Conservation (phyloP, 2,113 vertebrate genomes). For the Hippopotamus amphibius region DNA sequence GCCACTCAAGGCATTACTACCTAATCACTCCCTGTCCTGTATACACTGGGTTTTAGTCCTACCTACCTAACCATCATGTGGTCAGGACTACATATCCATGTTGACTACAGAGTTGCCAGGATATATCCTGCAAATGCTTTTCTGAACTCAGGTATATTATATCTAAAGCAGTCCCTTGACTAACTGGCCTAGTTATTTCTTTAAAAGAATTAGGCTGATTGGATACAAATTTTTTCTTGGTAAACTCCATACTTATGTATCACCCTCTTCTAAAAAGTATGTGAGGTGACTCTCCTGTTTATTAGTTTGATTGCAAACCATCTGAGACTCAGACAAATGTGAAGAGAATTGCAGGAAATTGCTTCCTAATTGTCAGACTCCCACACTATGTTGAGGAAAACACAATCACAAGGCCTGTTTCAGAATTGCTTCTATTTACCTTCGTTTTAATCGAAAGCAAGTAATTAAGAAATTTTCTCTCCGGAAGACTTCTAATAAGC, state of each 20-base stretch:
- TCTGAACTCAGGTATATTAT: neutral
- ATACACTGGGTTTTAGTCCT: neutral
- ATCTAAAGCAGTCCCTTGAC: neutral
- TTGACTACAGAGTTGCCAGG: neutral
- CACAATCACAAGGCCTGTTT: constrained; percentile 41
- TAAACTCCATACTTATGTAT: neutral
- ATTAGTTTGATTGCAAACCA: constrained; percentile 30
- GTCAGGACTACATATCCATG: neutral
- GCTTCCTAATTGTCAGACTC: constrained; percentile 35
- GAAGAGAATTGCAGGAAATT: constrained; percentile 33
- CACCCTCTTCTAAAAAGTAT: constrained; percentile 19
- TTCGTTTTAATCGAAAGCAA: constrained; percentile 71
- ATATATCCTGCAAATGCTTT: neutral
- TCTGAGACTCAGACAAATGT: constrained; percentile 46
- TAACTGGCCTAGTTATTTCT: neutral
- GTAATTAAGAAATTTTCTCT: constrained; percentile 71
- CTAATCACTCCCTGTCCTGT: neutral
- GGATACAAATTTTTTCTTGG: neutral
- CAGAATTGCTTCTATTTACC: constrained; percentile 48
- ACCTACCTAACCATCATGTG: neutral
- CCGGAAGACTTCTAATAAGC: constrained; percentile 62
- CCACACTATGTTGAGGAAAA: constrained; percentile 42
- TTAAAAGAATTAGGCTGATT: neutral
- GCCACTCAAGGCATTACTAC: neutral
- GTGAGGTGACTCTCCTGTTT: neutral